Evolutionary conservation across 2,797 vertebrate species (phyloP).

Genomic region (Halcyon badia): DNA sequence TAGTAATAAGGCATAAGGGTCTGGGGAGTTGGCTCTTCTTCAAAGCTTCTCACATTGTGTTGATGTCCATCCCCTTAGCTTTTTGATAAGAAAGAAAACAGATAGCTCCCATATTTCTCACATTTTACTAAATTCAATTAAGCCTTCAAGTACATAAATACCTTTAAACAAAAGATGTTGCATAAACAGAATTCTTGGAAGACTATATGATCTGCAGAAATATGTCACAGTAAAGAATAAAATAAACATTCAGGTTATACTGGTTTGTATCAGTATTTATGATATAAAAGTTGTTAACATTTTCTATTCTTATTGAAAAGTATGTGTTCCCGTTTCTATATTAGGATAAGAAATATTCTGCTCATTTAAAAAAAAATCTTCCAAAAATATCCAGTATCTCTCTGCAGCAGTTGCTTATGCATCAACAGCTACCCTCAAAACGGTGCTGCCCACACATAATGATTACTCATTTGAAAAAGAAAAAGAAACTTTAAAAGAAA

Average conservation of each 20-base stretch:
- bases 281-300: background rate
- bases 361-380: background rate
- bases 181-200: background rate
- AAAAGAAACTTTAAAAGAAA: background rate
- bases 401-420: background rate
- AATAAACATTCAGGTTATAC: background rate
- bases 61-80: background rate
- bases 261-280: background rate
- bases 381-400: constrained; percentile 31
- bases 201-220: background rate
- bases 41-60: background rate
- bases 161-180: background rate
- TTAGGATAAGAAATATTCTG: background rate
- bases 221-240: background rate
- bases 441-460: constrained; percentile 27
- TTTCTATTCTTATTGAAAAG: background rate
- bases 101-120: background rate
- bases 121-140: background rate
- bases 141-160: background rate
- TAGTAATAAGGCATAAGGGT: background rate
- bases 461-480: constrained; percentile 45
- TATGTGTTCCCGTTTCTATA: background rate
- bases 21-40: background rate
- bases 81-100: background rate
- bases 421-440: constrained; percentile 35